phyloP scores from a whole-genome alignment of 2,797 vertebrate genomes.

The Potorous gilbertii region DNA sequence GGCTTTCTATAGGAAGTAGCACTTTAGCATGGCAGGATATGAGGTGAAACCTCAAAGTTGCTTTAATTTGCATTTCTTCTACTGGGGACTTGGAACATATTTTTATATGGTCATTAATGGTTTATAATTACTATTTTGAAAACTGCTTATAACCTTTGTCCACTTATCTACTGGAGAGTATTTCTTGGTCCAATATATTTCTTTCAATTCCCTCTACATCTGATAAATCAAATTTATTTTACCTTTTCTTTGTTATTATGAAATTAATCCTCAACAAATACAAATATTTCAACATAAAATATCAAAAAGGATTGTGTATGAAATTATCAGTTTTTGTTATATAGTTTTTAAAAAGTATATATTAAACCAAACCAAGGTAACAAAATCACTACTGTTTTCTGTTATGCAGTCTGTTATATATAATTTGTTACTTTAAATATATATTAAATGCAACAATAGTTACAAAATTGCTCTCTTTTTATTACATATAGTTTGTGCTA shows the following conservation, averaged over 20 bases:
- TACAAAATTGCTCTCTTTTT: neutral
- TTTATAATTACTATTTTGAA: neutral
- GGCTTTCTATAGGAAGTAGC: neutral
- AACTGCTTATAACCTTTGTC: neutral
- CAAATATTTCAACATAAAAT: neutral
- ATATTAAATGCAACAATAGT: neutral
- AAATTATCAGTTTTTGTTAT: neutral
- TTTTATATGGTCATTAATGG: neutral
- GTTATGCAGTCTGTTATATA: neutral
- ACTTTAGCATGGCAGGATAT: neutral
- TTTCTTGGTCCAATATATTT: neutral
- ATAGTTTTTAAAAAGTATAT: neutral
- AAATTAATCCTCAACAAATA: neutral
- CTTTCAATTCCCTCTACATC: neutral
- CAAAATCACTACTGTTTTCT: neutral
- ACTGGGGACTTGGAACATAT: neutral
- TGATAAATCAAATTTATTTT: neutral
- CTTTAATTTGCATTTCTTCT: neutral
- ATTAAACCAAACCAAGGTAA: neutral
- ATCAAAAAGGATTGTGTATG: neutral
- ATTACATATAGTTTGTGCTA: neutral
- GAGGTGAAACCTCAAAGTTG: neutral
- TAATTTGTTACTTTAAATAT: neutral
- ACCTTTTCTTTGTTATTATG: neutral
- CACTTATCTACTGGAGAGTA: neutral